Base-by-base conservation (phyloP, 2,797 vertebrate genomes). In the Characodon lateralis region DNA sequence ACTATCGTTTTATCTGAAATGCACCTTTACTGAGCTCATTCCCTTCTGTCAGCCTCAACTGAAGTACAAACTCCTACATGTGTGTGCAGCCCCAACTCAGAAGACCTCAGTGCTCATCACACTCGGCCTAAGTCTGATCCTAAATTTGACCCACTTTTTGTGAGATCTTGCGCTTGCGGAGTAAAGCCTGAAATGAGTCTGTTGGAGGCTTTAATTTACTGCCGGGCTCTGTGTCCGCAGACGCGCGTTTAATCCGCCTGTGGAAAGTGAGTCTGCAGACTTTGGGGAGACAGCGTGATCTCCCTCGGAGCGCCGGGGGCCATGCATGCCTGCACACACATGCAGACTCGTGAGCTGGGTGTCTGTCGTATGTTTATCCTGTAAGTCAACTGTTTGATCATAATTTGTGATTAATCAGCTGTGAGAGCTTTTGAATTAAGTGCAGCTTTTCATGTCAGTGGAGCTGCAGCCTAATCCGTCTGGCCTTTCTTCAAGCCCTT, bases 381-480 rank as follows among this genome's bases (percentile, higher is more conserved):
- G 88, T 90, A 87, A 93, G 81, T 93, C 89, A 92, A 87, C 78
- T 87, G 88, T 92, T 92, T 92, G 89, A 92, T 92, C 90, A 89
- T 85, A 84, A 91, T 87, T 90, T 82, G 83, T 85, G 91, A 90
- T 93, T 91, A 93, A 93, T 91, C 90, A 89, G 81, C 85, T 86
- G 71, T 86, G 88, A 87, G 89, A 89, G 82, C 87, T 83, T 89
- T 87, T 73, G 85, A 89, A 83, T 90, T 69, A 86, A 83, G 86
- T 63, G 81, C 87, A 82, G 90, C 89, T 87, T 91, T 89, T 89
- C 85, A 79, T 89, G 91, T 91, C 81, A 51, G 78, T 72, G 77
- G 79, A 83, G 87, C 87, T 81, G 73, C 88, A 79, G 79, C 77
- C 79, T 92, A 86, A 92, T 91, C 89, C 78, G 77, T 87, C 91